These are phyloP conservation scores for Volucella inflata DNA, from an alignment of 2,888 invertebrate species.

Conservation along the genomic window DNA sequence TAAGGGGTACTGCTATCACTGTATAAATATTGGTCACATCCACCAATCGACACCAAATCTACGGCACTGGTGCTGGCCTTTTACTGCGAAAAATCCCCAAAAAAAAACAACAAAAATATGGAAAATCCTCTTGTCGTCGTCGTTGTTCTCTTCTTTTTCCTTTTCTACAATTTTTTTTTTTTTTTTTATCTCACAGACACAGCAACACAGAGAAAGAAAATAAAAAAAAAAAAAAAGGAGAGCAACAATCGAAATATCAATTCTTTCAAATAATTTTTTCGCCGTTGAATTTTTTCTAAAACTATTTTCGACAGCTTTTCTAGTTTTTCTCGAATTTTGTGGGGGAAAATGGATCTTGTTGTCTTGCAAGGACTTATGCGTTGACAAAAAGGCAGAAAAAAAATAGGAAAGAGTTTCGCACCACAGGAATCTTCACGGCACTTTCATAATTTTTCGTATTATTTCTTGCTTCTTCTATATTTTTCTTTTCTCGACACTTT, in stretches of 20 bases:
- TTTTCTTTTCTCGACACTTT: slow-evolving; percentile 1
- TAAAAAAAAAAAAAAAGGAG: slow-evolving; percentile 65
- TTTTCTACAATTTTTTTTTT: slow-evolving; percentile 21
- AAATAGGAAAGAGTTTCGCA: slow-evolving; percentile 61
- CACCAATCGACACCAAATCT: slow-evolving; percentile 25
- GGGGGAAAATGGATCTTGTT: slow-evolving; percentile 22
- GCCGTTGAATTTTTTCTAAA: slow-evolving; percentile 38
- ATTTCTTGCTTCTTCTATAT: slow-evolving; percentile 19
- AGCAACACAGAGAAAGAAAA: slow-evolving; percentile 67
- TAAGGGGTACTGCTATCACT: slow-evolving; percentile 17
- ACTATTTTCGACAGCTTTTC: slow-evolving; percentile 67
- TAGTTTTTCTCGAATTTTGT: slow-evolving; percentile 24
- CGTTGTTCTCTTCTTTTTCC: slow-evolving; percentile 24
- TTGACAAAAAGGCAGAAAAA: slow-evolving; percentile 36
- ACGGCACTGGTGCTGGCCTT: slow-evolving; percentile 9
- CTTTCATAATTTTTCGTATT: slow-evolving; percentile 67
- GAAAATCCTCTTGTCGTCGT: slow-evolving; percentile 70
- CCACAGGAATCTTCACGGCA: slow-evolving; percentile 66
- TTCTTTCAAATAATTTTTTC: slow-evolving; percentile 54
- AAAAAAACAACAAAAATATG: slow-evolving; percentile 61
- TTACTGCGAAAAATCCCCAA: slow-evolving; percentile 58
- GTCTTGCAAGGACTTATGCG: neutral
- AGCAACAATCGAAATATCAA: slow-evolving; percentile 74
- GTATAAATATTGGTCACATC: slow-evolving; percentile 61
- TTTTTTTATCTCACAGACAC: slow-evolving; percentile 62